Evolutionary conservation across 1,140 invertebrate species (phyloP), one percentile per base, ranked within the genome.

Genomic region (Drosophila navojoa): DNA sequence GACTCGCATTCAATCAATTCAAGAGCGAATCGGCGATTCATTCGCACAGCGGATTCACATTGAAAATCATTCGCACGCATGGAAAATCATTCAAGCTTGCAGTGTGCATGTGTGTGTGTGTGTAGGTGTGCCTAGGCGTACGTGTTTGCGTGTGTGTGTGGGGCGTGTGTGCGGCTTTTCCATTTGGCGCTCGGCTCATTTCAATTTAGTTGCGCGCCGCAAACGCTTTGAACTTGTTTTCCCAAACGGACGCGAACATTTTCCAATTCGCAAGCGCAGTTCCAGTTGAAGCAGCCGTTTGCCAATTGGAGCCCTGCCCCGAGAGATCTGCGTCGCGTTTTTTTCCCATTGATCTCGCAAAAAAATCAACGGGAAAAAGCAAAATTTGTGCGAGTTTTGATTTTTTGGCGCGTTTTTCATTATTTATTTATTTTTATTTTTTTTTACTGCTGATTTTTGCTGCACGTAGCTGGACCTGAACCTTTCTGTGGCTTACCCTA

Each of bases 211-310:
- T 90, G 86, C 53, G 67, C 80, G 84, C 77, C 84, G 84, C 84
- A 89, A 87, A 84, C 84, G 84, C 84, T 89, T 87, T 87, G 82
- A 87, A 87, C 82, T 87, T 81, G 82, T 87, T 87, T 87, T 71
- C 9, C 55, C 35, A 38, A 74, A 52, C 79, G 82, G 77, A 85
- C 81, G 64, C 35, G 35, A 11, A 13, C 63, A 52, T 50, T 47
- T 60, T 38, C 32, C 55, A 11, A 59, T 27, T 59, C 53, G 27
- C 62, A 29, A n/a, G 32, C 16, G 15, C 50, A 45, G 42, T 16
- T 38, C 11, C 40, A 50, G 66, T 70, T 1, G 10, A 9, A 55
- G 60, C 55, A 22, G n/a, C 1, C 52, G 25, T 10, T 5, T 52
- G 3, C 16, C 71, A 64, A 47, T 47, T 74, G 55, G 42, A 44